Conservation (phyloP, 2,113 vertebrate species). For the Atrichornis clamosus region DNA sequence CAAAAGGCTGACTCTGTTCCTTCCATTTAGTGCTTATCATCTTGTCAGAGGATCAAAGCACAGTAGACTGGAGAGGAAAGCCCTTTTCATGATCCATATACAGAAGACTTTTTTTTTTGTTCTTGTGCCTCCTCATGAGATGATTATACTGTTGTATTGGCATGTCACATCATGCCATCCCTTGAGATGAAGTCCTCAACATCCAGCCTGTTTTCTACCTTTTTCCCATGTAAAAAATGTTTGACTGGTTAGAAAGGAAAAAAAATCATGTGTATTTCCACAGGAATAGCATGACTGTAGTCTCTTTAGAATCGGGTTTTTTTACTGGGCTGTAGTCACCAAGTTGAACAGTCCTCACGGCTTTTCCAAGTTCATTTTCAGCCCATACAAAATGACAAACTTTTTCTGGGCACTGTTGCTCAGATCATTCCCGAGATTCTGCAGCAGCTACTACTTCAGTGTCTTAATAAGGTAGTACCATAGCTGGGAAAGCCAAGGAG, state of each 20-base stretch:
- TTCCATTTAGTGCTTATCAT: neutral
- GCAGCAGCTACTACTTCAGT: neutral
- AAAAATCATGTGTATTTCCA: neutral
- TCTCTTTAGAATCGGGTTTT: neutral
- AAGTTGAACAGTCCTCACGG: neutral
- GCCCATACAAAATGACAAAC: neutral
- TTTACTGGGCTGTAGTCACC: neutral
- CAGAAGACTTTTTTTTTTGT: neutral
- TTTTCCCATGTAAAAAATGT: neutral
- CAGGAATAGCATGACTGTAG: neutral
- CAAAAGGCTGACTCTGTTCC: neutral
- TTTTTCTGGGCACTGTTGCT: neutral
- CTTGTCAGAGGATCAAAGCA: neutral
- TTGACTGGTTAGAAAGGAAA: neutral
- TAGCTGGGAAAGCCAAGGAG: slow-evolving; percentile 13
- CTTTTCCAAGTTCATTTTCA: neutral
- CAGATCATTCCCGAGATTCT: slow-evolving; percentile 42
- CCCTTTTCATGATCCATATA: neutral
- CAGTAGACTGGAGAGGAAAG: neutral
- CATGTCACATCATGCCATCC: neutral
- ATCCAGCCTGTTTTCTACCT: neutral
- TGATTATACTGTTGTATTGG: neutral
- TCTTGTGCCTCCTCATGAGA: neutral
- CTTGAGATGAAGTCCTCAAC: neutral
- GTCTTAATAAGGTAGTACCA: slow-evolving; percentile 46